phyloP scores from a whole-genome alignment of 1,140 invertebrate species.

The Chironomus tepperi region DNA sequence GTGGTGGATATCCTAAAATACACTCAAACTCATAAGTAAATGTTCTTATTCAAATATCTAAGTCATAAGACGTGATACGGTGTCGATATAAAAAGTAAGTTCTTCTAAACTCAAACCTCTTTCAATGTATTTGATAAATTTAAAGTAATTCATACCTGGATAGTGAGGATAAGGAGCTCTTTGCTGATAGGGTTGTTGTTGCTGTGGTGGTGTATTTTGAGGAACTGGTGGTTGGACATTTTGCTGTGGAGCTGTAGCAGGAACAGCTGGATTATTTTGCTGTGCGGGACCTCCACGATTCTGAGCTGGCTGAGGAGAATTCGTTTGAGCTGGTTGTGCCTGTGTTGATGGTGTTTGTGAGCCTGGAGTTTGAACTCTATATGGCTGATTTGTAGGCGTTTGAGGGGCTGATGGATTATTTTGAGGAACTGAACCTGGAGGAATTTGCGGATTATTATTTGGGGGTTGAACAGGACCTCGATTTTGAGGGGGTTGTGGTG shows the following conservation, averaged over 20 bases:
- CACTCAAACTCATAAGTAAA: no score
- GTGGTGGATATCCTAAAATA: constrained; percentile 44
- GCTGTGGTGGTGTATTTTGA: no score
- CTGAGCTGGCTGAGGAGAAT: not conserved
- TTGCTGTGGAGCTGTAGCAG: constrained; percentile 29
- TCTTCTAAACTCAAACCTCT: no score
- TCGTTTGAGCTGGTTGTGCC: constrained; percentile 6
- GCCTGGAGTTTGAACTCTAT: constrained; percentile 28
- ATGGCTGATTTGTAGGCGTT: constrained; percentile 29
- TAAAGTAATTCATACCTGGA: constrained; percentile 16
- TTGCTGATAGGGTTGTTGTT: constrained; percentile 26
- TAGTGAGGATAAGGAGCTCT: not conserved
- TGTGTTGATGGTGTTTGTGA: constrained; percentile 28
- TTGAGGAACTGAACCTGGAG: constrained; percentile 38
- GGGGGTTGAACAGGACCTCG: no score
- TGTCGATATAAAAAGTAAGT: no score
- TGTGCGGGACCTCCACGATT: constrained; percentile 27
- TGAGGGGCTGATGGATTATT: constrained; percentile 6
- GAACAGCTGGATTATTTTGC: constrained; percentile 34
- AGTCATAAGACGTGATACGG: no score
- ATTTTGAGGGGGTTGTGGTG: no score
- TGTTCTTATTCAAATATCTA: no score
- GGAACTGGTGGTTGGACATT: constrained; percentile 26
- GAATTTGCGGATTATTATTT: constrained; percentile 30
- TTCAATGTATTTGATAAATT: no score